A percentile compares a stretch with the other conserved stretches of the same genome.
Conservation (phyloP, 2,888 invertebrate genomes). For the Siphlonurus alternatus region DNA sequence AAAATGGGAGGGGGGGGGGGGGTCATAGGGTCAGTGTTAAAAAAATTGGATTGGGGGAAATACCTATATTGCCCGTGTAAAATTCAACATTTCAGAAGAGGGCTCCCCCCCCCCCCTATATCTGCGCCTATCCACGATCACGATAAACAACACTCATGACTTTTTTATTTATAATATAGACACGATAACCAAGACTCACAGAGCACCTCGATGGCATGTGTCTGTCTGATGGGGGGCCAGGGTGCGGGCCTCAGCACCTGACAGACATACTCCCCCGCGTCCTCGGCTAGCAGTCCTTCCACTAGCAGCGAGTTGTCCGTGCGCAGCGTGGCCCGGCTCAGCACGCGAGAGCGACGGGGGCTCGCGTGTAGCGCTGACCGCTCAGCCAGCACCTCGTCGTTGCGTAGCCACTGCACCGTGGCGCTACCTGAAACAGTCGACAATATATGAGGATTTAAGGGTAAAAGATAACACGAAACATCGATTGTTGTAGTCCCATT, state of each 20-base stretch:
- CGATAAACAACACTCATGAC: background rate
- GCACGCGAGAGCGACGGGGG: background rate
- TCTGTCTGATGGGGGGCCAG: background rate
- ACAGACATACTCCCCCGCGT: background rate
- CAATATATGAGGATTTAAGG: too few species aligned
- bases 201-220: background rate
- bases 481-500: too few species aligned
- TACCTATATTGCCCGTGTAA: too few species aligned
- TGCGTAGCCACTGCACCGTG: background rate
- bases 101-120: too few species aligned
- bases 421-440: too few species aligned
- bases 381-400: background rate
- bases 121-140: too few species aligned
- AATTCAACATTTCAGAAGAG: too few species aligned
- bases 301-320: background rate
- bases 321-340: background rate
- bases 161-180: background rate
- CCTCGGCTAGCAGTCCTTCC: background rate
- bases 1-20: too few species aligned
- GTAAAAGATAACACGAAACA: too few species aligned
- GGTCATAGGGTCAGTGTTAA: too few species aligned
- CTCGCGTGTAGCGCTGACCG: background rate
- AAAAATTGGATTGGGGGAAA: too few species aligned
- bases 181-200: background rate
- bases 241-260: background rate